Evolutionary conservation across 2,797 vertebrate genomes (phyloP).

Genomic region (Pteronotus mesoamericanus): DNA sequence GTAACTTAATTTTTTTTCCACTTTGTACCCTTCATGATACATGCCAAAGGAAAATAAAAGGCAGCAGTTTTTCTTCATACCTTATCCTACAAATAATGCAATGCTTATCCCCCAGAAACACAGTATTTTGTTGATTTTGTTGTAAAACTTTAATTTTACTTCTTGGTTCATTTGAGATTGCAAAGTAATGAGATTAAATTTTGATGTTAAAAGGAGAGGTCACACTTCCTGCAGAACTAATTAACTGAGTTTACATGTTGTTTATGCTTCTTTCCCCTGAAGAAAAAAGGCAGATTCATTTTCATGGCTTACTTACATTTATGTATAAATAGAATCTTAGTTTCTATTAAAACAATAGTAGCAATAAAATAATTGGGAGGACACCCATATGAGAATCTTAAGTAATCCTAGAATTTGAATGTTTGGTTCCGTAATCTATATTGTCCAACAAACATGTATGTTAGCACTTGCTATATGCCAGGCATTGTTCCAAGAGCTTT

Average conservation of each 20-base stretch:
- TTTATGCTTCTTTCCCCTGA: conserved; percentile 11
- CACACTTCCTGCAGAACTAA: background rate
- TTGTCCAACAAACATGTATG: background rate
- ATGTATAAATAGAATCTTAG: background rate
- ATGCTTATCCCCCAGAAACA: background rate
- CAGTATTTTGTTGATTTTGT: conserved; percentile 24
- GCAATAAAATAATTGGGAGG: background rate
- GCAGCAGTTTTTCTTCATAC: background rate
- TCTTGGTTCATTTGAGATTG: background rate
- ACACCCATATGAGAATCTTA: background rate
- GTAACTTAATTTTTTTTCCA: background rate
- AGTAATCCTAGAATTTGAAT: background rate
- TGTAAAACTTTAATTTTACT: conserved; percentile 7
- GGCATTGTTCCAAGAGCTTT: background rate
- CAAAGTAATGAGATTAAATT: background rate
- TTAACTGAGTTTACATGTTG: background rate
- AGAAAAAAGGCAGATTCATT: conserved; percentile 1
- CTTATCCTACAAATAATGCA: background rate
- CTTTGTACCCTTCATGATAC: background rate
- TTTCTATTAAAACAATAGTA: conserved; percentile 24
- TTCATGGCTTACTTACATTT: conserved; percentile 15
- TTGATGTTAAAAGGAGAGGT: background rate
- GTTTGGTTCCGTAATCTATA: background rate
- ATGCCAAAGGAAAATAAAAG: background rate
- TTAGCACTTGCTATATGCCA: background rate